Conservation (phyloP, 2,888 invertebrate genomes). For the Serrognathus titanus region DNA sequence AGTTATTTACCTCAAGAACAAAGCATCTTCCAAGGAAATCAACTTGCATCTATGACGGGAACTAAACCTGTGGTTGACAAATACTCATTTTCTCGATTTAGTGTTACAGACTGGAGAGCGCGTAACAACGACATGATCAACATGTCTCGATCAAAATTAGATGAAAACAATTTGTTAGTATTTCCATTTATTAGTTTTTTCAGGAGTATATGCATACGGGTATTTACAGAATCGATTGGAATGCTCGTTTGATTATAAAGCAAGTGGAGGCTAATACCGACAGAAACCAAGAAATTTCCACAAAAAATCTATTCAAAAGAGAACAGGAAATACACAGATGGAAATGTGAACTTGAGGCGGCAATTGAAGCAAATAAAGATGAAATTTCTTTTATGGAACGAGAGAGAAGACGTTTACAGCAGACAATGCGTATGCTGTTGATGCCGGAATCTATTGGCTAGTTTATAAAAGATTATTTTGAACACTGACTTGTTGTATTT, state of each 20-base stretch:
- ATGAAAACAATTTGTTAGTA: no score
- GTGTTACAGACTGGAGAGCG: no score
- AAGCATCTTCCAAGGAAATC: no score
- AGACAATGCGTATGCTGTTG: constrained; percentile 63
- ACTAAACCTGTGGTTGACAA: no score
- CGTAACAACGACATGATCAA: no score
- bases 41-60: no score
- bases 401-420: constrained; percentile 65
- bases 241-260: constrained; percentile 61
- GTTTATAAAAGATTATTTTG: background rate
- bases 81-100: no score
- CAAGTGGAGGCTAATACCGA: constrained; percentile 64
- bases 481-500: background rate
- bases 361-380: constrained; percentile 64
- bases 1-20: no score
- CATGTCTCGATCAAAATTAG: no score
- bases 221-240: constrained; percentile 53
- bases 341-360: constrained; percentile 71
- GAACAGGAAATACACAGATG: constrained; percentile 68
- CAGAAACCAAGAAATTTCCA: constrained; percentile 66
- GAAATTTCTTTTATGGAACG: constrained; percentile 68
- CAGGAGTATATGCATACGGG: no score
- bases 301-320: constrained; percentile 61
- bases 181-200: no score
- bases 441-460: constrained; percentile 68